These are phyloP conservation scores for Pipra filicauda DNA, from an alignment of 2,113 vertebrate genomes.

Conservation along the genomic window DNA sequence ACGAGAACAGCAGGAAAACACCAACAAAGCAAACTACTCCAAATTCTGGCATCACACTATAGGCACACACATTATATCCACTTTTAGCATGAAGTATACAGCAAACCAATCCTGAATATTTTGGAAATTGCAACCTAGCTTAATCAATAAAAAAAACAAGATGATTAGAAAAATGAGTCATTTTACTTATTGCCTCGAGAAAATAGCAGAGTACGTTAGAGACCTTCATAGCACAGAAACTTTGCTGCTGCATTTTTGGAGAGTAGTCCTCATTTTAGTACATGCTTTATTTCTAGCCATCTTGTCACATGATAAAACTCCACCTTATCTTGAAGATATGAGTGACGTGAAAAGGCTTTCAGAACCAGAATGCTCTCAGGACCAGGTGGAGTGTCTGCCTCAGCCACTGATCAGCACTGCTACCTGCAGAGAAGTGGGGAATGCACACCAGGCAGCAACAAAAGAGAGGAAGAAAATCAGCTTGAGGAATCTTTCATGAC, in stretches of 20 bases:
- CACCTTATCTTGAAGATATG: not conserved
- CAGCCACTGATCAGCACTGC: not conserved
- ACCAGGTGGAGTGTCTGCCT: not conserved
- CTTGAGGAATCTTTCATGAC: not conserved
- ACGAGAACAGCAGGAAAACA: not conserved
- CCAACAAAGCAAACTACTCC: not conserved
- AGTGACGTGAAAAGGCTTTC: not conserved
- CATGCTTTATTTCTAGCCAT: not conserved
- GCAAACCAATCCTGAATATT: not conserved
- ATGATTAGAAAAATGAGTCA: not conserved
- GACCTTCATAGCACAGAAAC: not conserved
- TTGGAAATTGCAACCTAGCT: not conserved
- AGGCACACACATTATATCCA: not conserved
- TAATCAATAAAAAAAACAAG: not conserved
- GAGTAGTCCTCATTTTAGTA: not conserved
- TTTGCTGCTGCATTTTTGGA: not conserved
- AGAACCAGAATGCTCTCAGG: not conserved
- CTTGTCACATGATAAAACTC: not conserved
- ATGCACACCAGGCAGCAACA: not conserved
- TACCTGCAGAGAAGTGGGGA: not conserved
- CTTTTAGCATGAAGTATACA: not conserved
- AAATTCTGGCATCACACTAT: not conserved
- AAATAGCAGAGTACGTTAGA: not conserved
- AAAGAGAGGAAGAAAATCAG: not conserved
- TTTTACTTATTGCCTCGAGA: not conserved